These are phyloP conservation scores for Drosophila lacicola DNA, from an alignment of 2,888 invertebrate species.

Conservation along the genomic window DNA sequence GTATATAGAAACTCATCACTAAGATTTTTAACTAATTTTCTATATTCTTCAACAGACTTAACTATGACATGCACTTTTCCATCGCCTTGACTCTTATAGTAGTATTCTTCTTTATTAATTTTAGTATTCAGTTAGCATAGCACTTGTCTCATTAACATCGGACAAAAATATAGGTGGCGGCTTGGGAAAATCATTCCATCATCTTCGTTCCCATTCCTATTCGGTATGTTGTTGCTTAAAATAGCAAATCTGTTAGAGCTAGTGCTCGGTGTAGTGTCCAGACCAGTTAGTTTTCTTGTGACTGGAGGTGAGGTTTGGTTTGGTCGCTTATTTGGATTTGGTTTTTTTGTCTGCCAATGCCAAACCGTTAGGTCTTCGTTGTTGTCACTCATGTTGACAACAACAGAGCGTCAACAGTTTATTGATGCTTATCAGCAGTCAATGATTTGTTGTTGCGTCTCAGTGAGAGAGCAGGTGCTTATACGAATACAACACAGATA, in stretches of 20 bases:
- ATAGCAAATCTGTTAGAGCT: background rate
- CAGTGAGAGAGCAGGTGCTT: background rate
- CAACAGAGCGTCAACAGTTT: background rate
- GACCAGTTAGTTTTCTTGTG: background rate
- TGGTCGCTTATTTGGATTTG: slow-evolving; percentile 7
- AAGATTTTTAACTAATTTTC: background rate
- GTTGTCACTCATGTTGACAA: background rate
- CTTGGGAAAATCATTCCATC: background rate
- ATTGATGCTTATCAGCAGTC: background rate
- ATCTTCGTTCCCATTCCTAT: too few relatives aligned
- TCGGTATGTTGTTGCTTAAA: background rate
- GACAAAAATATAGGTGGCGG: background rate
- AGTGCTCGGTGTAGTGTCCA: background rate
- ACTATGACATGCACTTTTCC: background rate
- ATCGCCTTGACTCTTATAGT: background rate
- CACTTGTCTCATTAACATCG: background rate
- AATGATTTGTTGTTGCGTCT: background rate
- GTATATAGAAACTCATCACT: background rate
- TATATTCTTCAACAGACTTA: background rate
- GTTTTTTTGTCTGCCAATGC: background rate
- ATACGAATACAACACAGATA: too few relatives aligned
- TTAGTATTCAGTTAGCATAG: background rate
- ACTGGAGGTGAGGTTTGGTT: background rate
- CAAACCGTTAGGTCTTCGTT: background rate
- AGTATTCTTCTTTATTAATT: background rate